Evolutionary conservation across 2,888 invertebrate genomes (phyloP), one percentile per base, ranked within the genome.

Genomic region (Tanytarsus gracilentus): DNA sequence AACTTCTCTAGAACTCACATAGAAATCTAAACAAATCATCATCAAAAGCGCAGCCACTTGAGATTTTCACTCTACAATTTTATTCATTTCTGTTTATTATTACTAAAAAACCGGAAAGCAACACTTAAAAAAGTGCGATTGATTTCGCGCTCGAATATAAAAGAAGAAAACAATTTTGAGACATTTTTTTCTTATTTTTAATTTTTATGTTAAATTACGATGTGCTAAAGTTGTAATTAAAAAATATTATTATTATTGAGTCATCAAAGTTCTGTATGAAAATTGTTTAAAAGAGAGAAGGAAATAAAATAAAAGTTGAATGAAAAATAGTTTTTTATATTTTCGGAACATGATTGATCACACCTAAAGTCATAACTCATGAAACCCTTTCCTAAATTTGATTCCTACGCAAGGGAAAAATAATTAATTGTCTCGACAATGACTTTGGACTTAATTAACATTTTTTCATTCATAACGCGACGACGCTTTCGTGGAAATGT

Each of bases 361-460:
- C n/a, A n/a, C n/a, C n/a, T n/a, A n/a, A n/a, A n/a, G n/a, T n/a
- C n/a, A n/a, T n/a, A n/a, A n/a, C n/a, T n/a, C n/a, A n/a, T n/a
- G n/a, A n/a, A n/a, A n/a, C n/a, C n/a, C n/a, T n/a, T n/a, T n/a
- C n/a, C n/a, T n/a, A n/a, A n/a, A n/a, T n/a, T n/a, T n/a, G n/a
- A n/a, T n/a, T n/a, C n/a, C n/a, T 39, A n/a, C 39, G 5, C 39
- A n/a, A n/a, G 39, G 16, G 7, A 39, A n/a, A 11, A 39, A 14
- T 14, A 39, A 39, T 39, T 39, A 39, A 14, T 14, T 23, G 23
- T 49, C 25, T 52, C 33, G 33, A 9, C 33, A 33, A 3, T 18
- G 18, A 44, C 33, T 40, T 26, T 26, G 18, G 40, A 55, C 40
- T n/a, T 55, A 40, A 55, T 55, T 55, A 25, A 55, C 55, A 55